phyloP scores from a whole-genome alignment of 2,797 vertebrate genomes.

The Molossus alvarezi region DNA sequence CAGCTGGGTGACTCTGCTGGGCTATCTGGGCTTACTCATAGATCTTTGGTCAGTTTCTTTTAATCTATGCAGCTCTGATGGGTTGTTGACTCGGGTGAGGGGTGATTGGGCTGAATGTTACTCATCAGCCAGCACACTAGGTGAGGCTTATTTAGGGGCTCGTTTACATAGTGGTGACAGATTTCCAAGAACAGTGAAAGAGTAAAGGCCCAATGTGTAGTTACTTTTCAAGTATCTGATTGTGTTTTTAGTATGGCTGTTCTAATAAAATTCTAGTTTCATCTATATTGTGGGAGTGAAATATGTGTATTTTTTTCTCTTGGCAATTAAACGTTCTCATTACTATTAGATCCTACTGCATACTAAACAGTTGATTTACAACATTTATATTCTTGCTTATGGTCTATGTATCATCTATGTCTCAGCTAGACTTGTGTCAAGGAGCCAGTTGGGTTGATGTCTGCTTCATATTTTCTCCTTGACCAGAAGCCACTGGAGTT shows the following conservation, averaged over 20 bases:
- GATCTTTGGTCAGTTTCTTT: not conserved
- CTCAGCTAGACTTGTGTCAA: not conserved
- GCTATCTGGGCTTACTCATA: not conserved
- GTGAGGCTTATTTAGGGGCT: not conserved
- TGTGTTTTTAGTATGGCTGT: not conserved
- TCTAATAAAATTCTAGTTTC: slow-evolving; percentile 24
- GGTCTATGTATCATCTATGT: not conserved
- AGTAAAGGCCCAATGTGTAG: not conserved
- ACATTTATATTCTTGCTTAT: slow-evolving; percentile 3
- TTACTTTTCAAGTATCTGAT: not conserved
- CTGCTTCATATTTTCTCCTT: not conserved
- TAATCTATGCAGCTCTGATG: not conserved
- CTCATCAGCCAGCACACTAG: not conserved
- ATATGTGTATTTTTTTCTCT: not conserved
- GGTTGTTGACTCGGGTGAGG: not conserved
- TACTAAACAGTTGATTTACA: not conserved
- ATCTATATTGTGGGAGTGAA: not conserved
- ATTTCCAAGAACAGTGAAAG: not conserved
- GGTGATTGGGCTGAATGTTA: not conserved
- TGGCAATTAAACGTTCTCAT: not conserved
- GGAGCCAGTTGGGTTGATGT: not conserved
- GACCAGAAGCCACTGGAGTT: not conserved
- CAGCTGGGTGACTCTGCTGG: not conserved
- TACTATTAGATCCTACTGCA: not conserved
- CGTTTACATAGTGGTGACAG: not conserved